Conservation (phyloP, 1,140 invertebrate species). For the Cotesia vestalis region DNA sequence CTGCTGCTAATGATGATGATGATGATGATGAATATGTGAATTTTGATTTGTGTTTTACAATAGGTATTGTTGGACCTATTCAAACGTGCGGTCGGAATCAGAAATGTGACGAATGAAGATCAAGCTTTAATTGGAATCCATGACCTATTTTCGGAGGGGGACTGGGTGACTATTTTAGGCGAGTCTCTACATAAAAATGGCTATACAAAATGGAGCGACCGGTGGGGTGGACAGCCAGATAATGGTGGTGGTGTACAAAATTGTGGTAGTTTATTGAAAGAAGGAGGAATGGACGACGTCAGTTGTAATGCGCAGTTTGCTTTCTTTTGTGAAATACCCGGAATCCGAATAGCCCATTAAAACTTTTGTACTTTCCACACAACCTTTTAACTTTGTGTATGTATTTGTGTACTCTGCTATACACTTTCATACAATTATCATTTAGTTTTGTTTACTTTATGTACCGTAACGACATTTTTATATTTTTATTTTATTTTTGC, state of each 20-base stretch:
- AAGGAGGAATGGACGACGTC: conserved; percentile 59
- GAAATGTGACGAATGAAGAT: conserved; percentile 46
- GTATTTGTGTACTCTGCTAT: too few species aligned
- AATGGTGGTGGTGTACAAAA: conserved; percentile 58
- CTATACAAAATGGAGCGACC: conserved; percentile 58
- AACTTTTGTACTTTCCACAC: conserved; percentile 32
- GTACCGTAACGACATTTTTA: background rate
- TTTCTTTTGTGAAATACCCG: conserved; percentile 58
- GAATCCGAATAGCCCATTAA: conserved; percentile 39
- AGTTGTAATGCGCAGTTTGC: conserved; percentile 53
- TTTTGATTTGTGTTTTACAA: conserved; percentile 23
- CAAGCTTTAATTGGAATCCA: conserved; percentile 59
- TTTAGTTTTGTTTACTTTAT: conserved; percentile 11
- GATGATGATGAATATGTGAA: conserved; percentile 7
- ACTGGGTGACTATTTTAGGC: conserved; percentile 59
- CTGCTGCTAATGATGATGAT: too few species aligned
- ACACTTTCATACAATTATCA: conserved; percentile 16
- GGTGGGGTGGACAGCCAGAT: conserved; percentile 60
- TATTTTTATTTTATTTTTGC: too few species aligned
- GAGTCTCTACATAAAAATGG: conserved; percentile 60
- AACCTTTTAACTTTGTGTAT: background rate
- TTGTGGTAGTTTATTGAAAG: conserved; percentile 57
- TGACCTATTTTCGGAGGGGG: conserved; percentile 58
- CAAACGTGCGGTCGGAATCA: conserved; percentile 47
- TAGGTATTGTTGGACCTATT: conserved; percentile 57